Conservation (phyloP, 2,797 vertebrate species). For the Delichon dasypus region DNA sequence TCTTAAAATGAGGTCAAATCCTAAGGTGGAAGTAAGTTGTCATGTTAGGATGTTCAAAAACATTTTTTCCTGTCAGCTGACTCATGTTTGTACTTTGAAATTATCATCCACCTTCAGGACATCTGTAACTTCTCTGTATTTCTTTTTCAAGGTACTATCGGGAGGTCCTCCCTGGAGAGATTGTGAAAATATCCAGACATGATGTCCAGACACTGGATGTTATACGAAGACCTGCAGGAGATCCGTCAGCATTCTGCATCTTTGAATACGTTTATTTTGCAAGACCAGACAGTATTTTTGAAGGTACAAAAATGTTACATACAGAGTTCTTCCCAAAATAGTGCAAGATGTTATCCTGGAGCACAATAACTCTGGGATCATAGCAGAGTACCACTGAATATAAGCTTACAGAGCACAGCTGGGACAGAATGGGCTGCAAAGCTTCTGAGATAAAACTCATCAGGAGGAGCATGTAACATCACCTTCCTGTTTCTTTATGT, state of each 20-base stretch:
- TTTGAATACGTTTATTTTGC: conserved; percentile 99
- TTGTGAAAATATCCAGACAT: conserved; percentile 91
- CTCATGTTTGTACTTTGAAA: background rate
- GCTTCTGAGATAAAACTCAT: background rate
- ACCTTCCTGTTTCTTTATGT: background rate
- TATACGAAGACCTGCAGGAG: conserved; percentile 86
- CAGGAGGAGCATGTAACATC: background rate
- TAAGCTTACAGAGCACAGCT: background rate
- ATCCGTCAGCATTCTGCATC: conserved; percentile 94
- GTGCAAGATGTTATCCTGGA: background rate
- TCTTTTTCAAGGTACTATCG: conserved; percentile 86
- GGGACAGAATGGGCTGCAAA: background rate
- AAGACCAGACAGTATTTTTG: conserved; percentile 97
- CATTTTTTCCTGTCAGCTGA: background rate
- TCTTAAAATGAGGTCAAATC: background rate
- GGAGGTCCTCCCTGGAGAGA: conserved; percentile 95
- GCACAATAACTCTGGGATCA: background rate
- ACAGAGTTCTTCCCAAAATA: background rate
- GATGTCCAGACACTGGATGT: conserved; percentile 87
- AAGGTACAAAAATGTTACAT: conserved; percentile 73
- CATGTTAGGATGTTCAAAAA: background rate
- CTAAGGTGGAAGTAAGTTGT: background rate
- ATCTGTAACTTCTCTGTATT: background rate
- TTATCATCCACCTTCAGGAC: background rate
- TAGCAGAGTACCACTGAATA: background rate